Conservation (phyloP, 2,113 vertebrate genomes). For the Tringa solitaria region DNA sequence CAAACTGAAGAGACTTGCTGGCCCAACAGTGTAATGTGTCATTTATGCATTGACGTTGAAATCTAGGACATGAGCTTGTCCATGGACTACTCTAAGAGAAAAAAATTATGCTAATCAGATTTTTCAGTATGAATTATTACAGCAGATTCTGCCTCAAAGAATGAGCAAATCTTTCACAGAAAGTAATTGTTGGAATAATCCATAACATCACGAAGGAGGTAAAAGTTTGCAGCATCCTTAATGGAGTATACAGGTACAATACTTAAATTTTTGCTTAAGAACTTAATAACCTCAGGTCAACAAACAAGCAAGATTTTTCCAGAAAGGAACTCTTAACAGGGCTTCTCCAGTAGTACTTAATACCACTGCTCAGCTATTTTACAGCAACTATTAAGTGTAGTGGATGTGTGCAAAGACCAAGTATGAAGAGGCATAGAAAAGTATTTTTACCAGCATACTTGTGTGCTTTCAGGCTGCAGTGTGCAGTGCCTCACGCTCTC, state of each 20-base stretch:
- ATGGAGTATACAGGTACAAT: not conserved
- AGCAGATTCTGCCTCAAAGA: not conserved
- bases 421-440: not conserved
- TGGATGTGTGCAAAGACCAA: not conserved
- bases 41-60: constrained; percentile 25
- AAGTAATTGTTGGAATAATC: not conserved
- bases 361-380: not conserved
- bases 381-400: not conserved
- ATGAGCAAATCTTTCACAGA: not conserved
- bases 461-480: not conserved
- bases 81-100: not conserved
- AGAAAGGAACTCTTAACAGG: not conserved
- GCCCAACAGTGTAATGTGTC: not conserved
- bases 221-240: not conserved
- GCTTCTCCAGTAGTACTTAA: not conserved
- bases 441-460: no score
- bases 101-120: not conserved
- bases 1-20: not conserved
- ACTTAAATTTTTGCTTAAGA: not conserved
- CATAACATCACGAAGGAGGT: not conserved
- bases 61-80: not conserved
- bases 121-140: constrained; percentile 30
- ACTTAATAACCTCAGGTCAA: not conserved
- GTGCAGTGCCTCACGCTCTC: not conserved
- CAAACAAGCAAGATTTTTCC: not conserved